Evolutionary conservation across 1,140 invertebrate species (phyloP), one percentile per base, ranked within the genome.

Genomic region (Drosophila auraria): DNA sequence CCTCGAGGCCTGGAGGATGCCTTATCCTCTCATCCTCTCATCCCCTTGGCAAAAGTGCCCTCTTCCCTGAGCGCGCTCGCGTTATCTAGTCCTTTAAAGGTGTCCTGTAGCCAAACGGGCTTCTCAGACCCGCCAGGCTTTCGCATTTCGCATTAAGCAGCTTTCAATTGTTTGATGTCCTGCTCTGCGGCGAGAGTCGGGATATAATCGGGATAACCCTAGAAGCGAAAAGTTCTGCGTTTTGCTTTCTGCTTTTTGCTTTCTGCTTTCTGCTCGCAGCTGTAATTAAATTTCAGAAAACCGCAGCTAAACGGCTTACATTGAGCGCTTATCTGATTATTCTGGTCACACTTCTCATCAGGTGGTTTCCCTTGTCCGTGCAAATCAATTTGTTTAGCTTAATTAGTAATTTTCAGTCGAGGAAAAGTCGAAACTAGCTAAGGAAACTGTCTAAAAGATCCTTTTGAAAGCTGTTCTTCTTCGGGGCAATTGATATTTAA

Each of bases 91-190:
- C 51, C 44, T 50, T 33, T 17, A 49, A 36, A 42, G 53, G 72
- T 77, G 73, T 77, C 74, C 74, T 77, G 74, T 77, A 77, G 74
- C 45, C 73, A 76, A 76, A 58, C 53, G 61, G 49, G 60, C 42
- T 62, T 23, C 38, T 58, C 15, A 20, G 12, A 4, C 36, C 20
- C n/a, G n/a, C n/a, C 45, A 8, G 23, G 12, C 42, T 33, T 17
- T 27, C 27, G 14, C n/a, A 6, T 58, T 38, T 36, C 15, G 68
- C 75, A 72, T 54, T 83, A 76, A 45, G 64, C 45, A 49, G 61
- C 38, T 15, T 64, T 69, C 73, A 87, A 83, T 83, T 89, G 84
- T 83, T 87, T 63, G 70, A 78, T 87, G 83, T 87, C 83, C 83
- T 87, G 82, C 64, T 54, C 11, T 17, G n/a, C 1, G 30, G 56